Base-by-base conservation (phyloP, 2,888 invertebrate species). In the Orgyia antiqua region DNA sequence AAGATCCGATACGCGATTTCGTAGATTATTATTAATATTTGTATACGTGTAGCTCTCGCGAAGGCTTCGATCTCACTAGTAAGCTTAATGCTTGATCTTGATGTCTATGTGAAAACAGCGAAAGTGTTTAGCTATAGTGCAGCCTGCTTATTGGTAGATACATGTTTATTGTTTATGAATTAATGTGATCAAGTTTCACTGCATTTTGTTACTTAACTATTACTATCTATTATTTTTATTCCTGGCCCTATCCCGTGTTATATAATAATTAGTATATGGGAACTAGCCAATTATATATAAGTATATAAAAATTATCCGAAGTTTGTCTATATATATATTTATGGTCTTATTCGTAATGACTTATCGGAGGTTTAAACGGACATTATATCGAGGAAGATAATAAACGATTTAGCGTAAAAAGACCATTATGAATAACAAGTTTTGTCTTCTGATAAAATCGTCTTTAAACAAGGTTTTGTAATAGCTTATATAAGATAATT, bases 91-190 rank as follows among this genome's bases (percentile, higher is more conserved):
- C 58, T 62, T 52, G 49, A 39, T 39, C 45, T 39, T 47, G 48
- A 51, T 71, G 75, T 75, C 69, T 68, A 69, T 68, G 58, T 52
- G 70, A 68, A 66, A 69, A 65, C 30, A 64, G 78, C 79, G 83
- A 82, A 83, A 83, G 83, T 82, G 60, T 39, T 50, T 10, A 45
- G 10, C 29, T 31, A 44, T 51, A 41, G 35, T 54, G 18, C 21
- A 25, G 20, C 24, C 20, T 24, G 31, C 29, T 39, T 51, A 48
- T 42, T 30, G 28, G 12, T 21, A 6, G 33, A 41, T 40, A 30
- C 15, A 29, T 38, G 37, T 6, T 20, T 36, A 39, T 42, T 38
- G 37, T 45, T 29, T 36, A 36, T 27, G 27, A 12, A 25, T 25
- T 24, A 9, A 25, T n/a, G 17, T 31, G 27, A 27, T 30, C 23